Conservation (phyloP, 2,888 invertebrate species). For the Tipula confusa region DNA sequence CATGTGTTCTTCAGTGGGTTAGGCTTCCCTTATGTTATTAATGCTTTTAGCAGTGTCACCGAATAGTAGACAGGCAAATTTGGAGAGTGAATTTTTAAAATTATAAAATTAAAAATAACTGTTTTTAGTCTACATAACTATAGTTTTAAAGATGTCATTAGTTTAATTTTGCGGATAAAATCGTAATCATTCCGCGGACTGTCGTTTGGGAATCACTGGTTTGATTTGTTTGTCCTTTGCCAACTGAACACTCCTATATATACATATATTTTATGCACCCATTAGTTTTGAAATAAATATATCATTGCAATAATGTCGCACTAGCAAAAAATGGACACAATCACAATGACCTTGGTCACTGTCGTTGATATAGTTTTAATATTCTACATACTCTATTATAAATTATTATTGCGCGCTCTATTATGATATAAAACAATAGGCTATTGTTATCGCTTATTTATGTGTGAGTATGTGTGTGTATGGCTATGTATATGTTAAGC, state of each 20-base stretch:
- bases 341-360: neutral
- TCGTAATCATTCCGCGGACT: too few species aligned
- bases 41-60: too few species aligned
- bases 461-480: too few species aligned
- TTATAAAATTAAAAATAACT: too few species aligned
- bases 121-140: too few species aligned
- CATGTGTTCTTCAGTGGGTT: too few species aligned
- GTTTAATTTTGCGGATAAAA: too few species aligned
- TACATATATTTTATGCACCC: neutral
- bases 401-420: neutral
- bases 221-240: neutral
- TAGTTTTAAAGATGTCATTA: too few species aligned
- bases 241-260: neutral
- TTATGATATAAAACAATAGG: neutral
- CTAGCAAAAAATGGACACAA: neutral
- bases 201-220: neutral
- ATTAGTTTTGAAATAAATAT: neutral
- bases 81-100: too few species aligned
- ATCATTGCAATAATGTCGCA: neutral
- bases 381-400: neutral
- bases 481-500: neutral
- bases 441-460: constrained; percentile 3
- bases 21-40: too few species aligned
- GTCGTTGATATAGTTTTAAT: neutral
- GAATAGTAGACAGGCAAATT: too few species aligned